Percentiles rank a stretch among this genome's conserved stretches.
Evolutionary conservation across 2,113 vertebrate genomes (phyloP).

Genomic region (Brachypodius melanocephalos): DNA sequence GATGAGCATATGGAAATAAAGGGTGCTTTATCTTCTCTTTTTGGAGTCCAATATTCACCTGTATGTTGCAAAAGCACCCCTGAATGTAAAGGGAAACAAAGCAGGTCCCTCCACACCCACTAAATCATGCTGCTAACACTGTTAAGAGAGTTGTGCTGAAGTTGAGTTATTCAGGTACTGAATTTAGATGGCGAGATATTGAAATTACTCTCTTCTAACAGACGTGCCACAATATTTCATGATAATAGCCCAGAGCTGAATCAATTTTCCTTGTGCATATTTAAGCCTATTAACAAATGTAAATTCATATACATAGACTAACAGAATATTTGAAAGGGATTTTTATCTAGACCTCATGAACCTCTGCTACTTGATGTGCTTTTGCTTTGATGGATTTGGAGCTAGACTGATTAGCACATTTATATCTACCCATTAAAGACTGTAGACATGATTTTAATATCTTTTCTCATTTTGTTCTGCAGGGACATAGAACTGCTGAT

Average conservation of each 20-base stretch:
- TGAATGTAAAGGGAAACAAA: background rate
- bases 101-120: background rate
- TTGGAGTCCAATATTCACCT: background rate
- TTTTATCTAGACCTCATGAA: slow-evolving; percentile 22
- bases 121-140: background rate
- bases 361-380: background rate
- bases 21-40: background rate
- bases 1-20: background rate
- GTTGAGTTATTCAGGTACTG: background rate
- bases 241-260: background rate
- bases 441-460: background rate
- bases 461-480: background rate
- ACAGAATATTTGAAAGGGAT: slow-evolving; percentile 11
- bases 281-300: background rate
- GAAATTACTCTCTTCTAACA: background rate
- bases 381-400: slow-evolving; percentile 22
- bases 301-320: background rate
- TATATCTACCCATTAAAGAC: background rate
- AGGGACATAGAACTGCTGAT: background rate
- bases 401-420: background rate
- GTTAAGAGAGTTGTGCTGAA: background rate
- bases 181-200: background rate
- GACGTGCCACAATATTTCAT: background rate
- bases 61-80: background rate
- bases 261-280: background rate